Conservation (phyloP, 2,797 vertebrate species). For the Ispidina lecontei region DNA sequence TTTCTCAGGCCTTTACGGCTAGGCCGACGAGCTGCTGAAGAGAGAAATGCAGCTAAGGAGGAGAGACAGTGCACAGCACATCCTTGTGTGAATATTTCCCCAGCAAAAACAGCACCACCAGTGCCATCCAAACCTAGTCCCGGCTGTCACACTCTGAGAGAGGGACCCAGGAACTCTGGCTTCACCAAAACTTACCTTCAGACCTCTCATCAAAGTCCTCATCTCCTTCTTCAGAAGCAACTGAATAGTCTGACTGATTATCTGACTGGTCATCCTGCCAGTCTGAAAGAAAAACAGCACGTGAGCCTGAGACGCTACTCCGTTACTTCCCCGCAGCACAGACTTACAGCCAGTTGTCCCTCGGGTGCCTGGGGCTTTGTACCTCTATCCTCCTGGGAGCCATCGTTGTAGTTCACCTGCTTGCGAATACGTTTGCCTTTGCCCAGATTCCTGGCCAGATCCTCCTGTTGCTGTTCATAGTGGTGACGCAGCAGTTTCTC, state of each 20-base stretch:
- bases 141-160: not conserved
- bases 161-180: not conserved
- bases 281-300: constrained; percentile 82
- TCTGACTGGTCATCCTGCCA: constrained; percentile 99
- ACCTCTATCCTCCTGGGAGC: constrained; percentile 98
- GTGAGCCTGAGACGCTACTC: constrained; percentile 73
- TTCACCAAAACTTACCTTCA: constrained; percentile 85
- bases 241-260: constrained; percentile 98
- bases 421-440: constrained; percentile 99
- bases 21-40: constrained; percentile 88
- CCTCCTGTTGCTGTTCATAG: constrained; percentile 98
- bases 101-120: not conserved
- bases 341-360: not conserved
- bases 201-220: constrained; percentile 97
- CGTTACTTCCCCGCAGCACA: constrained; percentile 12
- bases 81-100: not conserved
- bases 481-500: constrained; percentile 97
- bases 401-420: constrained; percentile 99
- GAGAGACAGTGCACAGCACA: not conserved
- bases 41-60: constrained; percentile 34
- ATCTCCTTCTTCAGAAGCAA: constrained; percentile 97
- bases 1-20: constrained; percentile 96
- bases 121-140: not conserved
- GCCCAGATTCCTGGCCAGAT: constrained; percentile 95
- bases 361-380: constrained; percentile 74